phyloP scores from a whole-genome alignment of 2,797 vertebrate genomes.

The Neosalanx taihuensis region DNA sequence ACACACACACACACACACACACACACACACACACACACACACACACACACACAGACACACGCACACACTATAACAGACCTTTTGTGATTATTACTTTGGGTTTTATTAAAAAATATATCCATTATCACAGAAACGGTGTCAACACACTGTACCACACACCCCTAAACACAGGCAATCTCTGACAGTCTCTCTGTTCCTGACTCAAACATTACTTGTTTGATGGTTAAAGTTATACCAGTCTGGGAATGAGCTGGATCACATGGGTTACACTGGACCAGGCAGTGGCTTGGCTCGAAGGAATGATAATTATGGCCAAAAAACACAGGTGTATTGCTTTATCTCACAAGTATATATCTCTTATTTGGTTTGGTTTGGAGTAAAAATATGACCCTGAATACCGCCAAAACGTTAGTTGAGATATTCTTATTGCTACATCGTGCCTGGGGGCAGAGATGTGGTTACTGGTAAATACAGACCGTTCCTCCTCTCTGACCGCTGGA shows the following conservation, averaged over 20 bases:
- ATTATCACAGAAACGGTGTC: too few relatives aligned
- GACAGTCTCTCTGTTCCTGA: constrained; percentile 14
- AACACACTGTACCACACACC: constrained; percentile 11
- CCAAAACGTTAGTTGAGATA: too few relatives aligned
- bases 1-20: neutral
- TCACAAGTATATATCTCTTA: neutral
- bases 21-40: neutral
- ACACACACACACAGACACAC: neutral
- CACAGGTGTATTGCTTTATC: constrained; percentile 28
- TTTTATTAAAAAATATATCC: constrained; percentile 21
- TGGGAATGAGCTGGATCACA: constrained; percentile 21
- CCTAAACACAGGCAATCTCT: neutral
- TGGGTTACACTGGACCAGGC: constrained; percentile 13
- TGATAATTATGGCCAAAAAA: constrained; percentile 20
- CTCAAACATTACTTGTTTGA: too few relatives aligned
- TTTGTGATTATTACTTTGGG: constrained; percentile 52
- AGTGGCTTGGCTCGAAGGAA: constrained; percentile 30
- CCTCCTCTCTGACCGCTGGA: too few relatives aligned
- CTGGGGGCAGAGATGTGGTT: too few relatives aligned
- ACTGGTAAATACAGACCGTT: too few relatives aligned
- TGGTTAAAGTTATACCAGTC: neutral
- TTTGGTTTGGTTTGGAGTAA: constrained; percentile 18
- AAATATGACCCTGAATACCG: constrained; percentile 14
- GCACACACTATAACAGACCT: neutral
- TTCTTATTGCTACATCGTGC: too few relatives aligned